Conservation (phyloP, 1,140 invertebrate species). For the Teleopsis dalmanni region DNA sequence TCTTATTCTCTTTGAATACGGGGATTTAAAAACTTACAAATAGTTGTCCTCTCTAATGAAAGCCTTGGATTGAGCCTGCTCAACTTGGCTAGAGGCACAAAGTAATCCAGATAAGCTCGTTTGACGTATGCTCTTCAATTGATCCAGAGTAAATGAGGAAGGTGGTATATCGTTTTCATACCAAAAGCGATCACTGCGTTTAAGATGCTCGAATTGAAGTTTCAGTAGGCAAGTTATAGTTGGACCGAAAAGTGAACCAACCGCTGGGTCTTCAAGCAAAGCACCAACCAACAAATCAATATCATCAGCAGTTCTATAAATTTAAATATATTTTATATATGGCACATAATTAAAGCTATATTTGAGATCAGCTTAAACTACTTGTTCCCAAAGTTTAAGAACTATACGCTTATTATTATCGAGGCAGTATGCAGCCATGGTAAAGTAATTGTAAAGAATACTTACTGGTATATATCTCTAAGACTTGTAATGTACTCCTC, state of each 20-base stretch:
- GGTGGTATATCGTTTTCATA: constrained; percentile 93
- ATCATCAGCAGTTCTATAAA: constrained; percentile 60
- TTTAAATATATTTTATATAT: constrained; percentile 8
- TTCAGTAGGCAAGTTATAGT: constrained; percentile 80
- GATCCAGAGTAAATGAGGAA: constrained; percentile 70
- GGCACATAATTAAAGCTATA: too few species aligned
- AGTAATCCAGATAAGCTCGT: constrained; percentile 48
- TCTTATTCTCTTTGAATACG: neutral
- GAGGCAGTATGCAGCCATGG: too few species aligned
- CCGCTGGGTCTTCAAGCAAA: constrained; percentile 69
- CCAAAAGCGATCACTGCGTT: constrained; percentile 86
- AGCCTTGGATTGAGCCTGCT: constrained; percentile 69
- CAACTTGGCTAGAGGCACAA: constrained; percentile 43
- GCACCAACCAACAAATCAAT: constrained; percentile 82
- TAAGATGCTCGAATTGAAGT: constrained; percentile 68
- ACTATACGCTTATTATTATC: too few species aligned
- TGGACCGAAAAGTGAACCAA: constrained; percentile 74
- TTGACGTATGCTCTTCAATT: constrained; percentile 55
- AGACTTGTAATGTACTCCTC: constrained; percentile 38
- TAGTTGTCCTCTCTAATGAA: constrained; percentile 83
- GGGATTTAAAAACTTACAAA: constrained; percentile 52
- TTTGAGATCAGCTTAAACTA: too few species aligned
- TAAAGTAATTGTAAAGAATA: too few species aligned
- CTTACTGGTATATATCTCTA: constrained; percentile 38
- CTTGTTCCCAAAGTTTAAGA: too few species aligned